Conservation (phyloP, 1,140 invertebrate genomes). For the Zaprionus camerounensis region DNA sequence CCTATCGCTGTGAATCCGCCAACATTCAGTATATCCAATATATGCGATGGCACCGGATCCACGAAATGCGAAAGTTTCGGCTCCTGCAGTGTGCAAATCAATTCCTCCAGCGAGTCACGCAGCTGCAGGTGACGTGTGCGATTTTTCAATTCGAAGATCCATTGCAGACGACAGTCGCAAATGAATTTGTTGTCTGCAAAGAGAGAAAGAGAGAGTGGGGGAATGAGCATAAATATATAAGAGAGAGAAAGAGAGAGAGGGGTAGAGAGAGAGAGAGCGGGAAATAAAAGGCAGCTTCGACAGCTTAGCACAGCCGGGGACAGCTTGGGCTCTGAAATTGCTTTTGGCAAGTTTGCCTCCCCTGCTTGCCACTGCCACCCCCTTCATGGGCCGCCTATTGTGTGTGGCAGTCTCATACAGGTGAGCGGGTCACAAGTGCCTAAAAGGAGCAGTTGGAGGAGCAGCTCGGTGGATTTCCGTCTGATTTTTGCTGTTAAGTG, state of each 20-base stretch:
- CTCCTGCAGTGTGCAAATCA: constrained; percentile 88
- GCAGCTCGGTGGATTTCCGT: constrained; percentile 12
- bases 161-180: constrained; percentile 91
- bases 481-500: constrained; percentile 58
- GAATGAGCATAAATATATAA: constrained; percentile 36
- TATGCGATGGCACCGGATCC: constrained; percentile 71
- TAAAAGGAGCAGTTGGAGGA: neutral
- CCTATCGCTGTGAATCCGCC: constrained; percentile 75
- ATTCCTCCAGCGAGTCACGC: constrained; percentile 87
- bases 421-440: constrained; percentile 36
- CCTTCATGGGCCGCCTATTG: neutral
- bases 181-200: constrained; percentile 90
- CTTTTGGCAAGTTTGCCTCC: constrained; percentile 70
- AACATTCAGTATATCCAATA: constrained; percentile 70
- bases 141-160: constrained; percentile 90
- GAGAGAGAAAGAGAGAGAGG: constrained; percentile 1
- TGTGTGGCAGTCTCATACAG: constrained; percentile 34
- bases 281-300: constrained; percentile 43
- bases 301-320: constrained; percentile 29
- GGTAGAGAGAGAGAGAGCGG: neutral
- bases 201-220: constrained; percentile 21
- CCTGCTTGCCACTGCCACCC: neutral
- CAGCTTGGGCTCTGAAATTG: constrained; percentile 59
- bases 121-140: constrained; percentile 89
- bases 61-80: constrained; percentile 75